phyloP scores from a whole-genome alignment of 2,888 invertebrate genomes.

The Spisula solida region DNA sequence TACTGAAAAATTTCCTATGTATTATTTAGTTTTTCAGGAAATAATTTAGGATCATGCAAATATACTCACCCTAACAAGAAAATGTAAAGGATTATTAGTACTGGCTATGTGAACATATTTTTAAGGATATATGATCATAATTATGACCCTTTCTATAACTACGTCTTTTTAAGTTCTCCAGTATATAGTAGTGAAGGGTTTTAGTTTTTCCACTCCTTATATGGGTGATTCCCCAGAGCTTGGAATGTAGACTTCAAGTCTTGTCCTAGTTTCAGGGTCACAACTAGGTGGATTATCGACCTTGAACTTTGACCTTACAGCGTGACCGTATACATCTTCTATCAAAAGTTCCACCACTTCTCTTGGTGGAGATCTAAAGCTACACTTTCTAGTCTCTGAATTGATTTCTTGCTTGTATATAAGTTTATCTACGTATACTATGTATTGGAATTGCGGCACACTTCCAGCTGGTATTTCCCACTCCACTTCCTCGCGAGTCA shows the following conservation, averaged over 20 bases:
- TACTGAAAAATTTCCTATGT: no score
- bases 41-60: no score
- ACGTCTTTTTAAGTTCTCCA: no score
- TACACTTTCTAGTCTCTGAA: conserved; percentile 61
- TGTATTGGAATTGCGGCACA: conserved; percentile 75
- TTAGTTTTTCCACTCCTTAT: not conserved
- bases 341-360: conserved; percentile 62
- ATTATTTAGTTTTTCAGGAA: no score
- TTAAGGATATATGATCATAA: no score
- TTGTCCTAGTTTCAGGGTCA: conserved; percentile 35
- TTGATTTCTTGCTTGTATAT: conserved; percentile 58
- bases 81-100: no score
- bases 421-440: conserved; percentile 60
- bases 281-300: conserved; percentile 39
- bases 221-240: not conserved
- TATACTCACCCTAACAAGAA: no score
- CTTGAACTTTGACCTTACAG: conserved; percentile 51
- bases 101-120: no score
- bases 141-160: no score
- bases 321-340: conserved; percentile 67
- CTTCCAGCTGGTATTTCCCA: conserved; percentile 71
- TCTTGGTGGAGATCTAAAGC: conserved; percentile 46
- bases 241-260: conserved; percentile 49
- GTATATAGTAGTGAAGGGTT: no score
- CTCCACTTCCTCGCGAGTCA: conserved; percentile 49